A percentile compares a stretch with the other conserved stretches of the same genome.
Evolutionary conservation across 2,888 invertebrate species (phyloP).

Genomic region (Exocentrus adspersus): DNA sequence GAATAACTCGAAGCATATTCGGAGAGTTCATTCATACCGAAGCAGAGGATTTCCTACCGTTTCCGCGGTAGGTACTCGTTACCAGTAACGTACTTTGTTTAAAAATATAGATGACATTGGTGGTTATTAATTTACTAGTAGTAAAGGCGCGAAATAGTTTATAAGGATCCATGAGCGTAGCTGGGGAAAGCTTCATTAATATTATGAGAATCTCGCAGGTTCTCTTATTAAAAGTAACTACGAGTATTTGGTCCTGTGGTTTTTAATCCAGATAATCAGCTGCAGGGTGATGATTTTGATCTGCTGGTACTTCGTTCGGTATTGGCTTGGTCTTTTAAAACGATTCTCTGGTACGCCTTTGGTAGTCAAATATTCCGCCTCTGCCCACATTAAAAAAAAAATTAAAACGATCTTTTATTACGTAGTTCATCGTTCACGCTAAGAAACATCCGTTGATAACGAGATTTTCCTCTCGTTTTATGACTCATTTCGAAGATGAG

Average conservation of each 20-base stretch:
- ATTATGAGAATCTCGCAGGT: not conserved
- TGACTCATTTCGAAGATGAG: not conserved
- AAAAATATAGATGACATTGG: constrained; percentile 10
- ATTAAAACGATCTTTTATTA: not conserved
- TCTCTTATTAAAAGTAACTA: no score
- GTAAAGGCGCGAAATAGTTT: no score
- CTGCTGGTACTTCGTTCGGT: no score
- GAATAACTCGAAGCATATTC: not conserved
- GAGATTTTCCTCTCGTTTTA: not conserved
- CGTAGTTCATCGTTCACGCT: not conserved
- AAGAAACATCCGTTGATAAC: constrained; percentile 18
- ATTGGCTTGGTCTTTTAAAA: no score
- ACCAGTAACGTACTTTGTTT: constrained; percentile 8
- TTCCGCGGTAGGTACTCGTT: not conserved
- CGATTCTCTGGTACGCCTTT: not conserved
- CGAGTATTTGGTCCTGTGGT: no score
- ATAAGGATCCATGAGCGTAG: no score
- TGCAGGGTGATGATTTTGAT: no score
- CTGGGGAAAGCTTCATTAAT: no score
- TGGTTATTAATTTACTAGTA: not conserved
- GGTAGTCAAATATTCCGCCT: not conserved
- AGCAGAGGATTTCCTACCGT: not conserved
- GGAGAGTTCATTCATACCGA: not conserved
- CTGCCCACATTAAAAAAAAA: not conserved
- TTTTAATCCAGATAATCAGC: no score